Evolutionary conservation across 2,888 invertebrate genomes (phyloP), one percentile per base, ranked within the genome.

Genomic region (Eucera pruinosa): DNA sequence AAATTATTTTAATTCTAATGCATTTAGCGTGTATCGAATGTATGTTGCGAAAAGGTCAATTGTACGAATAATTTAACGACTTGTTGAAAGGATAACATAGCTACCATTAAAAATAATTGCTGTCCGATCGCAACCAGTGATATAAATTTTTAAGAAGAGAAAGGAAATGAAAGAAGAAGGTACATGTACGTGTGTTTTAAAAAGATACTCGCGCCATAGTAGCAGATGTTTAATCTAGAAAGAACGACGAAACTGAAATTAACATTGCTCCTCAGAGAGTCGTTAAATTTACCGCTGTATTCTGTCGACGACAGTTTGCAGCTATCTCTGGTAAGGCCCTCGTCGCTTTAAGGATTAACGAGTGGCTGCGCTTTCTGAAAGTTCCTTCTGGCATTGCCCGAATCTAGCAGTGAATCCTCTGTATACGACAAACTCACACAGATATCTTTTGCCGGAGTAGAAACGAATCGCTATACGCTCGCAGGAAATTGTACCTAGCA

Each of bases 311-410:
- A 78, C 80, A 80, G 70, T 64, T 58, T 27, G 58, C 60, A 71
- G 69, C 52, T 72, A 65, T 25, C 62, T 65, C 25, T 7, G 65
- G 39, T 48, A 58, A 81, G 74, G 58, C 55, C 55, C 57, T 61
- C 60, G 75, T n/a, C 33, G 78, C 75, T 82, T 81, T 72, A 81
- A 72, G 72, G 81, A 81, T 81, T 82, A 79, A 82, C 76, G 76
- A 65, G 68, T n/a, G 78, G 27, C 61, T 69, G 55, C 52, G 55
- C 60, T 78, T 61, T 54, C 52, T 36, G 50, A 7, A 73, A 76
- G 70, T 82, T 80, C 48, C 70, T 52, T n/a, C 48, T 43, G 71
- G 18, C 69, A 58, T 60, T 48, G 45, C 47, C 52, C 60, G 62
- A 58, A 67, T 69, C 47, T 30, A 62, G 33, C 30, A 45, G 23